phyloP scores from a whole-genome alignment of 2,888 invertebrate species.

The Allacma fusca region DNA sequence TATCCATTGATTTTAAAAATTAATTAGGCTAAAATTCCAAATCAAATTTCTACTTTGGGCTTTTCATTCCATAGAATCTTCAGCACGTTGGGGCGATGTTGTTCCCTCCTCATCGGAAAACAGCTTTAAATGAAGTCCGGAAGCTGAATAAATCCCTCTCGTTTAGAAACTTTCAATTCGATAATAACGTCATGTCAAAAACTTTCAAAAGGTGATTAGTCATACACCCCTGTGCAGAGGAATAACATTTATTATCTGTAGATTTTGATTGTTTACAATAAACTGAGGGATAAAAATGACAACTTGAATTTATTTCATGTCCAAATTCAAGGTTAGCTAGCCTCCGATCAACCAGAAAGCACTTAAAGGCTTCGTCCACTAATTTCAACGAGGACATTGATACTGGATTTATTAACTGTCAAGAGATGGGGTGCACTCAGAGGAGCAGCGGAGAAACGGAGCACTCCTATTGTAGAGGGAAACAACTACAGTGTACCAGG shows the following conservation, averaged over 20 bases:
- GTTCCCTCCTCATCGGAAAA: conserved; percentile 56
- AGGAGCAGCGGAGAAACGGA: conserved; percentile 32
- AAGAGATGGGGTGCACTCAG: conserved; percentile 48
- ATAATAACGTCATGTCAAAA: conserved; percentile 60
- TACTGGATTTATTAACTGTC: conserved; percentile 42
- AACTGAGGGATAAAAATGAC: neutral
- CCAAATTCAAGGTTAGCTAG: conserved; percentile 50
- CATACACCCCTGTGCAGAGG: neutral
- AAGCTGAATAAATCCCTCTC: conserved; percentile 58
- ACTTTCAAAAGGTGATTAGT: conserved; percentile 56
- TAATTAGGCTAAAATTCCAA: no score
- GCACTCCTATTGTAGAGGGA: conserved; percentile 44
- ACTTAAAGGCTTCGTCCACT: conserved; percentile 10
- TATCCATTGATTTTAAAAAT: neutral
- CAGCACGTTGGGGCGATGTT: conserved; percentile 59
- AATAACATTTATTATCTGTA: neutral
- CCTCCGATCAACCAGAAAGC: conserved; percentile 49
- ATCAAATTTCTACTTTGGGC: neutral
- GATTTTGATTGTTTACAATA: conserved; percentile 16
- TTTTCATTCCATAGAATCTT: conserved; percentile 48
- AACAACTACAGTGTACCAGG: conserved; percentile 54
- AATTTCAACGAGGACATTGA: neutral
- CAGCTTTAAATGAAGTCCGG: conserved; percentile 58
- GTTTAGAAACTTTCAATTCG: conserved; percentile 56
- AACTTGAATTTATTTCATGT: neutral